Percentiles rank a stretch among this genome's conserved stretches.
phyloP scores from a whole-genome alignment of 1,140 invertebrate species.

The Leptoteleia sp. region DNA sequence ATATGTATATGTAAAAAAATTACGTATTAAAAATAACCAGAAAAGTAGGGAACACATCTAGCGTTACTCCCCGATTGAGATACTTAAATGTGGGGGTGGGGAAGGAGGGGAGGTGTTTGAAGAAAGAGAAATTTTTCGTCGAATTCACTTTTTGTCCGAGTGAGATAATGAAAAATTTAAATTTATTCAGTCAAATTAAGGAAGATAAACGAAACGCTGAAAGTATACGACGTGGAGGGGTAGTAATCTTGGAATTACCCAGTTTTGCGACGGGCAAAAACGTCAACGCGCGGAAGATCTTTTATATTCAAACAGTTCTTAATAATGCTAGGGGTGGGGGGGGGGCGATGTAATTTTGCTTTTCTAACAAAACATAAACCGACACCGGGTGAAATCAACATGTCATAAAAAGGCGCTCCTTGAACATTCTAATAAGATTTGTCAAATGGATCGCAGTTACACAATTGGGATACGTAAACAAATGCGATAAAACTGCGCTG shows the following conservation, averaged over 20 bases:
- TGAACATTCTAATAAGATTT: too few relatives aligned
- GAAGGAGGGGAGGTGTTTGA: too few relatives aligned
- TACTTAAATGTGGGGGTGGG: too few relatives aligned
- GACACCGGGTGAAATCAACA: too few relatives aligned
- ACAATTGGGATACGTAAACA: too few relatives aligned
- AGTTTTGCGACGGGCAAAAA: background rate
- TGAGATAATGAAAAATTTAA: background rate
- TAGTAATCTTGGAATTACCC: background rate
- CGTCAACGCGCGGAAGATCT: conserved; percentile 1
- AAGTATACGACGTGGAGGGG: background rate
- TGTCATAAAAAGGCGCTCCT: too few relatives aligned
- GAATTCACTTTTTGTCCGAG: background rate
- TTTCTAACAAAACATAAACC: conserved; percentile 18
- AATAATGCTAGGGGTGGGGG: too few relatives aligned
- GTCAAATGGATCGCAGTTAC: too few relatives aligned
- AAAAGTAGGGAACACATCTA: too few relatives aligned
- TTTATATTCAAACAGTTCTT: background rate
- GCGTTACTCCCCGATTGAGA: too few relatives aligned
- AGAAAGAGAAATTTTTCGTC: background rate
- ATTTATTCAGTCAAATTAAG: background rate
- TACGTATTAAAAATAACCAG: conserved; percentile 22
- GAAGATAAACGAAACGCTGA: background rate
- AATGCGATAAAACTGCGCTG: too few relatives aligned
- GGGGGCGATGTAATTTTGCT: conserved; percentile 21
- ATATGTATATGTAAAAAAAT: conserved; percentile 26